Evolutionary conservation across 2,888 invertebrate species (phyloP).

Genomic region (Drosophila stalkeri): DNA sequence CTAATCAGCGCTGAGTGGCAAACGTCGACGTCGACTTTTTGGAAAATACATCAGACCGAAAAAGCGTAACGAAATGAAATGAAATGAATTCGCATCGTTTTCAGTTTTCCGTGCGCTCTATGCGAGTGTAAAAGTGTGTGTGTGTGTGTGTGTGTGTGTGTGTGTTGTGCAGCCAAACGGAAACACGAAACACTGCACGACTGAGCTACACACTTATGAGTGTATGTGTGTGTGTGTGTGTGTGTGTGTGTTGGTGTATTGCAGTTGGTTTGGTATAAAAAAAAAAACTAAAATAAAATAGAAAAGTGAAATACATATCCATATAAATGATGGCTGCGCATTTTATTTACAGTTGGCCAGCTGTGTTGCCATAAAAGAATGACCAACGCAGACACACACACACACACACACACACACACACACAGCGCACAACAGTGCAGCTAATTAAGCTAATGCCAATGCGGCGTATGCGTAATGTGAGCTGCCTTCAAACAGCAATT

Average conservation of each 20-base stretch:
- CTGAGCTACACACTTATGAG: constrained; percentile 31
- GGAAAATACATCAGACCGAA: constrained; percentile 77
- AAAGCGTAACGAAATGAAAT: constrained; percentile 79
- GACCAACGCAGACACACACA: constrained; percentile 50
- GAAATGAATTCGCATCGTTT: constrained; percentile 69
- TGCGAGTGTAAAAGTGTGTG: constrained; percentile 9
- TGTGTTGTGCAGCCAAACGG: constrained; percentile 72
- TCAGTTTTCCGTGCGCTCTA: constrained; percentile 53
- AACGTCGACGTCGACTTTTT: constrained; percentile 52
- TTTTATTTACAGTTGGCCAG: constrained; percentile 78
- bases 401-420: constrained; percentile 17
- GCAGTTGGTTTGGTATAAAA: constrained; percentile 51
- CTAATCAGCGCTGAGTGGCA: constrained; percentile 82
- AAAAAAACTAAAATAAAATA: constrained; percentile 6
- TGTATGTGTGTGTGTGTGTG: neutral
- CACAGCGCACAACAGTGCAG: constrained; percentile 22
- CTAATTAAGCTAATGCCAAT: constrained; percentile 75
- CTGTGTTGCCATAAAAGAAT: constrained; percentile 55
- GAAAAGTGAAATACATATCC: constrained; percentile 45
- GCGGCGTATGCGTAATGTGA: constrained; percentile 68
- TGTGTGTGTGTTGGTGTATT: constrained; percentile 14
- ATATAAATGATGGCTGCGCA: constrained; percentile 72
- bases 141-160: constrained; percentile 10
- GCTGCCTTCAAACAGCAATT: constrained; percentile 12
- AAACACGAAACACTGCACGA: constrained; percentile 68